Percentiles rank a stretch among this genome's conserved stretches.
Conservation (phyloP, 2,797 vertebrate genomes). For the Ctenopoma kingsleyae region DNA sequence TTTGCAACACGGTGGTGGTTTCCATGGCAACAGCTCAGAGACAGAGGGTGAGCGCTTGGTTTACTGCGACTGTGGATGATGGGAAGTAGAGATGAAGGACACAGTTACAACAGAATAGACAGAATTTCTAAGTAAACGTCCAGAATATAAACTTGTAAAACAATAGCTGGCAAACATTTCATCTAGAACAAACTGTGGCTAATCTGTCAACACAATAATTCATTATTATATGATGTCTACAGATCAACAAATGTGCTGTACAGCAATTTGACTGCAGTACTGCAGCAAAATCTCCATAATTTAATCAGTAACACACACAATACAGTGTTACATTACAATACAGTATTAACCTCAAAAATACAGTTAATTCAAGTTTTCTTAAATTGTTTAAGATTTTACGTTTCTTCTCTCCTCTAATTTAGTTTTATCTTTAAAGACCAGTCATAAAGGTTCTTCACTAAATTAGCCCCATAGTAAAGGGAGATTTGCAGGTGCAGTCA, state of each 20-base stretch:
- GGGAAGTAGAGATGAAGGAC: conserved; percentile 58
- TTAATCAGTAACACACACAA: conserved; percentile 8
- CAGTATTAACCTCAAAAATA: conserved; percentile 31
- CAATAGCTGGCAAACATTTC: not conserved
- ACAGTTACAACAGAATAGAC: conserved; percentile 35
- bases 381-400: conserved; percentile 18
- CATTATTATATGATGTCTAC: conserved; percentile 5
- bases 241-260: not conserved
- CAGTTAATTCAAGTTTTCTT: conserved; percentile 8
- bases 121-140: no score
- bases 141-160: conserved; percentile 5
- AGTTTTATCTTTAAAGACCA: conserved; percentile 61
- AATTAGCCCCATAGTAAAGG: conserved; percentile 66
- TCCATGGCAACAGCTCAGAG: conserved; percentile 91
- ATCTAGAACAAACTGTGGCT: not conserved
- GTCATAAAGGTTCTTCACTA: conserved; percentile 61
- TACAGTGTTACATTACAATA: conserved; percentile 7
- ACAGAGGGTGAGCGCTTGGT: conserved; percentile 87
- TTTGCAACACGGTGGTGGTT: conserved; percentile 98
- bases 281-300: conserved; percentile 12
- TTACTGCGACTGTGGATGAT: conserved; percentile 54
- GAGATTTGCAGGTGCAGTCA: conserved; percentile 57
- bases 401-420: conserved; percentile 59
- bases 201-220: conserved; percentile 7
- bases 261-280: not conserved